Conservation (phyloP, 2,113 vertebrate genomes). For the Myrmecobius fasciatus region DNA sequence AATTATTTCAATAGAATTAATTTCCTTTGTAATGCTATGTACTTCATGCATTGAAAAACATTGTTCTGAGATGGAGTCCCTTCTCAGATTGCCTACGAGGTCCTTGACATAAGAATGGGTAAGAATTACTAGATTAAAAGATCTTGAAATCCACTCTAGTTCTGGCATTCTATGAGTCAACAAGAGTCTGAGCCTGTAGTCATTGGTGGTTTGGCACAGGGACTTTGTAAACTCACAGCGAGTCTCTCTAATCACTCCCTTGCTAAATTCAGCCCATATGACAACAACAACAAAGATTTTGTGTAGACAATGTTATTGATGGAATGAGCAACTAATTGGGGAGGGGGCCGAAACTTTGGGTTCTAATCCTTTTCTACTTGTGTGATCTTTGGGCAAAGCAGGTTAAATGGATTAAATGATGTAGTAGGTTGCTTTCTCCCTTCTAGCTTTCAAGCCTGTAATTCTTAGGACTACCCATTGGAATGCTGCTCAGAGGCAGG, state of each 20-base stretch:
- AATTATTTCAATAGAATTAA: not conserved
- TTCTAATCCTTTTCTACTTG: not conserved
- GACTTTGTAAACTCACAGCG: not conserved
- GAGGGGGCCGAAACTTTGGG: not conserved
- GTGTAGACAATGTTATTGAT: not conserved
- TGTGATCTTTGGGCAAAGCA: not conserved
- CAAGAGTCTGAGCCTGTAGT: not conserved
- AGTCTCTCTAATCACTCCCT: not conserved
- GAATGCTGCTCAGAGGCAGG: not conserved
- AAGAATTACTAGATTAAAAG: not conserved
- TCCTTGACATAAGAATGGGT: not conserved
- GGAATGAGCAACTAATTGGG: not conserved
- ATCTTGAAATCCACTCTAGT: not conserved
- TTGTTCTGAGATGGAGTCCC: not conserved
- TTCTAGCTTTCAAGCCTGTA: not conserved
- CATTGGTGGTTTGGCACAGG: not conserved
- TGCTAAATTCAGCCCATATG: not conserved
- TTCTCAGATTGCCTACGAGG: not conserved
- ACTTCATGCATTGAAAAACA: not conserved
- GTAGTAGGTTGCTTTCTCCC: not conserved
- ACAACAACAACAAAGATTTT: not conserved
- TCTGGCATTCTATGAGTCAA: not conserved
- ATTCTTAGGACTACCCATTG: not conserved
- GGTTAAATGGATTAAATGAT: not conserved
- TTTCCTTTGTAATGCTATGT: not conserved